Percentiles rank a stretch among this genome's conserved stretches.
These are phyloP conservation scores for Microtus richardsoni DNA, from an alignment of 2,113 vertebrate species.

Conservation along the genomic window DNA sequence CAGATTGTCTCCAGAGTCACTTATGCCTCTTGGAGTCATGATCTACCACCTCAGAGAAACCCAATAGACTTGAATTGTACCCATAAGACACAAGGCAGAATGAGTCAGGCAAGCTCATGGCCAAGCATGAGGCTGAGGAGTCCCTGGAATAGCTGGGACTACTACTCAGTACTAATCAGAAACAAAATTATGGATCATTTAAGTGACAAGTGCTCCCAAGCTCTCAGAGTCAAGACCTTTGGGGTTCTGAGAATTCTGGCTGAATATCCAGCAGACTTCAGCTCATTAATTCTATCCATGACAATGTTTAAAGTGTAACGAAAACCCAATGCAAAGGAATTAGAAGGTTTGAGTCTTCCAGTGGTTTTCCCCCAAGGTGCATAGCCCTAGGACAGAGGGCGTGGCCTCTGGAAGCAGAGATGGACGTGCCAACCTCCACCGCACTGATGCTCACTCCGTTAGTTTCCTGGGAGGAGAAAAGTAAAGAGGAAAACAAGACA, in stretches of 20 bases:
- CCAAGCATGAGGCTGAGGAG: not conserved
- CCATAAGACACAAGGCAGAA: not conserved
- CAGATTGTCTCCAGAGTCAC: not conserved
- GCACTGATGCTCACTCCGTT: not conserved
- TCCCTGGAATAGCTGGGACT: not conserved
- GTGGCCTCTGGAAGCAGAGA: not conserved
- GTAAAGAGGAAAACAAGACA: not conserved
- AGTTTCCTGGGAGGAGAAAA: not conserved
- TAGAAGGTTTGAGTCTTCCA: conserved; percentile 8
- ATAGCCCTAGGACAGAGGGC: not conserved
- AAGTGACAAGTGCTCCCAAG: conserved; percentile 50
- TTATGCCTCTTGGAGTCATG: not conserved
- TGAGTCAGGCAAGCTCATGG: not conserved
- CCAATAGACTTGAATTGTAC: not conserved
- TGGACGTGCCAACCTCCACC: accelerated
- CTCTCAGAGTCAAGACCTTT: conserved; percentile 47
- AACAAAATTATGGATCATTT: conserved; percentile 62
- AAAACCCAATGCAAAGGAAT: conserved; percentile 65
- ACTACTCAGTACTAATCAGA: conserved; percentile 54
- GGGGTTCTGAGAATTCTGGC: conserved; percentile 67
- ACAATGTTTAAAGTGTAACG: conserved; percentile 61
- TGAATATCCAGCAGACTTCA: not conserved
- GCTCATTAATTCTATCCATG: conserved; percentile 57
- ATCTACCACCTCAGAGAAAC: not conserved
- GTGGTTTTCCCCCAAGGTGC: conserved; percentile 1